Evolutionary conservation across 2,113 vertebrate genomes (phyloP), one percentile per base, ranked within the genome.

Genomic region (Ageneiosus marmoratus): DNA sequence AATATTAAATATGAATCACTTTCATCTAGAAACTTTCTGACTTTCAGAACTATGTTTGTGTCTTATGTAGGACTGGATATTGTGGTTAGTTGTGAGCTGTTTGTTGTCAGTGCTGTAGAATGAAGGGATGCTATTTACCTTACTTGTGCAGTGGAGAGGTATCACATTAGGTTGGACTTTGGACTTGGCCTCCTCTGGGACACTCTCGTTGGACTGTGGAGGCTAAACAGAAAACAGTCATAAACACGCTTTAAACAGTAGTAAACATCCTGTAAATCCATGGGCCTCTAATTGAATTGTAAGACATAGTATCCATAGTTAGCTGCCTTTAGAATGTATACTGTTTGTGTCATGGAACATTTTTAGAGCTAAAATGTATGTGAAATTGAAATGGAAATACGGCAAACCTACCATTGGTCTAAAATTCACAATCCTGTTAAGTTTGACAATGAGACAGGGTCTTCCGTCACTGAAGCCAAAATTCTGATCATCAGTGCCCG

Each of bases 391-490:
- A n/a, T 77, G 11, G 1, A 58, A 60, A 80, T 24, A 29, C 34
- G 22, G 56, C 27, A 18, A 53, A 90, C 92, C 94, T 92, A 94
- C 98, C 95, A 92, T 93, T 2, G 98, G 98, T 86, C 90, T 93
- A 91, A 95, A 99, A 91, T 95, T 96, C 55, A 99, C 93, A 2
- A 99, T 92, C 86, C 97, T 93, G 94, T 99, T 99, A 69, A 99
- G 95, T 91, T 99, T 99, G 34, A 98, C 91, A 0, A 99, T 91
- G 50, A 99, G 0, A 63, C 98, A 99, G 0, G 98, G 98, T 58
- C 95, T 98, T 62, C 98, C 98, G 0, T 94, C 90, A 44, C n/a
- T 90, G 90, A 96, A 99, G 3, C 98, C 98, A 0, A 91, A 99
- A 0, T 81, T 44, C 0, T 84, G 86, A 75, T 99, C 98, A 0